Base-by-base conservation (phyloP, 1,140 invertebrate genomes). In the Diabrotica undecimpunctata region DNA sequence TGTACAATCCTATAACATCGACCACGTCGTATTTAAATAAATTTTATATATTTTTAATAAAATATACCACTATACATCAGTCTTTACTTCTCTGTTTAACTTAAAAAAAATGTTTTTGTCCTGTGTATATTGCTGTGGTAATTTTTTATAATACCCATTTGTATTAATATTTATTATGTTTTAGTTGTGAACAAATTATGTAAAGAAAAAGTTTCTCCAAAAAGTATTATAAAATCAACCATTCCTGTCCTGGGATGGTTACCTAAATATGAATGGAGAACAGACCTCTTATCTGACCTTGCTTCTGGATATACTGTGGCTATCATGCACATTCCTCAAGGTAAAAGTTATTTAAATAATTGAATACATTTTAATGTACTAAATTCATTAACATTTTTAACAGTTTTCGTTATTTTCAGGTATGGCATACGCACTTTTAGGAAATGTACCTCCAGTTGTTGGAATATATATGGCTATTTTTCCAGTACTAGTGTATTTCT, bases 301-400 rank as follows among this genome's bases (percentile, higher is more conserved):
- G 85, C 90, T 13, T 84, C 90, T 5, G 95, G 94, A 5, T 81
- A 93, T 54, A 96, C 94, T 1, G 90, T 95, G 6, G 92, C 91
- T 12, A 88, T 96, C 65, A 93, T 97, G 89, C 93, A 96, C 74
- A 94, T 97, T 77, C 94, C 94, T 0, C 95, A 96, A 84, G 93
- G 90, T 86, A 64, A 46, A 3, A 8, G 4, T 46, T 2, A 46
- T 46, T 46, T 6, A 46, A 10, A 46, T 46, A 46, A 10, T 46
- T 46, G n/a, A 46, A 46, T n/a, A 46, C n/a, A 2, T 46, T n/a
- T 6, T 6, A 46, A 2, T 25, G 25, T 25, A 46, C 41, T 6
- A 46, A 46, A 46, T 5, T 46, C 41, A 25, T 25, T 25, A 4
- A 6, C 2, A 46, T 3, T 2, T 46, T 46, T 46, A 46, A 46